A percentile compares a stretch with the other conserved stretches of the same genome.
Evolutionary conservation across 2,113 vertebrate species (phyloP).

Genomic region (Lanius ludovicianus): DNA sequence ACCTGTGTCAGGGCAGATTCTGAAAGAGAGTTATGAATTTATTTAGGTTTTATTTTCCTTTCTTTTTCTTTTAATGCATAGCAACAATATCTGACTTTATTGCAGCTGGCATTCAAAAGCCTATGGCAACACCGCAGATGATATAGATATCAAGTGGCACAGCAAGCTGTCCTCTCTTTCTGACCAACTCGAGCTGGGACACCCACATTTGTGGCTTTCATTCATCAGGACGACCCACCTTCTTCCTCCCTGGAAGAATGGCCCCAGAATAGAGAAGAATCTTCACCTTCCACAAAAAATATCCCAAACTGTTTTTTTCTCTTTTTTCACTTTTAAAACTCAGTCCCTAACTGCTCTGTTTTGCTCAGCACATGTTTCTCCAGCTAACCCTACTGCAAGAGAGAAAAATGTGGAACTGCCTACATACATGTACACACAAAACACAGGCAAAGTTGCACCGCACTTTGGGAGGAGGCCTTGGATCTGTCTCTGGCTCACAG

Average conservation of each 20-base stretch:
- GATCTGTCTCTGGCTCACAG: constrained; percentile 29
- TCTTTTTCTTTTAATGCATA: neutral
- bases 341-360: neutral
- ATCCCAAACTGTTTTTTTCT: neutral
- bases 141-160: constrained; percentile 15
- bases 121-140: neutral
- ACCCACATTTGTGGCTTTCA: neutral
- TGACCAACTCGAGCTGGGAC: neutral
- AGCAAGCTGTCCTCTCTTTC: constrained; percentile 30
- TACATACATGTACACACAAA: neutral
- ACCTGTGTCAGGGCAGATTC: neutral
- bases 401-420: neutral
- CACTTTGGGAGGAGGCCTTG: neutral
- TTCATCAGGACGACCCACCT: neutral
- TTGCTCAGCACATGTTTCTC: neutral
- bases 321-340: neutral
- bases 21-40: neutral
- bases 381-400: neutral
- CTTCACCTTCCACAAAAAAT: neutral
- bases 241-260: neutral
- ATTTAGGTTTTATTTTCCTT: neutral
- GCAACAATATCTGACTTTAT: neutral
- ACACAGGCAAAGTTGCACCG: neutral
- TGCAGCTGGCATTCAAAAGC: constrained; percentile 3
- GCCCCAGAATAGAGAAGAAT: neutral